Percentiles rank a stretch among this genome's conserved stretches.
Conservation (phyloP, 2,797 vertebrate genomes). For the Calcarius lapponicus region DNA sequence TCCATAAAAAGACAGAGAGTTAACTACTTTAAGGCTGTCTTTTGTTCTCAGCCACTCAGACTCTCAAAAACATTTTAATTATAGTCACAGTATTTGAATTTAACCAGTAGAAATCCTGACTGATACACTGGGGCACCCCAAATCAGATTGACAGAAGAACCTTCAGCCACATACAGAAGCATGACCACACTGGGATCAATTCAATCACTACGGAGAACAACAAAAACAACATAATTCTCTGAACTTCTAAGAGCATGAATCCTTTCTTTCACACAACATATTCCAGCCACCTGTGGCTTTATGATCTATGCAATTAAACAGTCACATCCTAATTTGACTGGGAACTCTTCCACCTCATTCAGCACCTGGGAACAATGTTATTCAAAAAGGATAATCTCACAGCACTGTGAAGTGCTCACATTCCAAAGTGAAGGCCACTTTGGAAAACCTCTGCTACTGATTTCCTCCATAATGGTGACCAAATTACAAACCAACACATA, state of each 20-base stretch:
- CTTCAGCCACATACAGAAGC: neutral
- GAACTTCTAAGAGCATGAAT: neutral
- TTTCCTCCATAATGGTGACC: neutral
- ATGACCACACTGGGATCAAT: neutral
- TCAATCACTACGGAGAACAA: neutral
- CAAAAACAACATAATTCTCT: neutral
- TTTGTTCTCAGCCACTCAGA: neutral
- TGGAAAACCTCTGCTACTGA: neutral
- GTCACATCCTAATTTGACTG: neutral
- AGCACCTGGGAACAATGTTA: neutral
- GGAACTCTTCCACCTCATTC: neutral
- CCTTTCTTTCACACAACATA: neutral
- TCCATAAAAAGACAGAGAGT: neutral
- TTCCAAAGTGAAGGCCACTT: neutral
- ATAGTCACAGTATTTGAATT: neutral
- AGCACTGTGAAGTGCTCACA: neutral
- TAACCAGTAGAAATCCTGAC: neutral
- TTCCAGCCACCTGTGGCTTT: neutral
- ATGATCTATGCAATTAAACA: neutral
- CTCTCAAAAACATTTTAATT: neutral
- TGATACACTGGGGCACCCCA: neutral
- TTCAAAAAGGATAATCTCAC: neutral
- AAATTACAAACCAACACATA: neutral
- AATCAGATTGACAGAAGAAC: neutral
- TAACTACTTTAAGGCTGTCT: neutral